A percentile compares a stretch with the other conserved stretches of the same genome.
Evolutionary conservation across 2,113 vertebrate species (phyloP).

Genomic region (Cyanoramphus novaezelandiae): DNA sequence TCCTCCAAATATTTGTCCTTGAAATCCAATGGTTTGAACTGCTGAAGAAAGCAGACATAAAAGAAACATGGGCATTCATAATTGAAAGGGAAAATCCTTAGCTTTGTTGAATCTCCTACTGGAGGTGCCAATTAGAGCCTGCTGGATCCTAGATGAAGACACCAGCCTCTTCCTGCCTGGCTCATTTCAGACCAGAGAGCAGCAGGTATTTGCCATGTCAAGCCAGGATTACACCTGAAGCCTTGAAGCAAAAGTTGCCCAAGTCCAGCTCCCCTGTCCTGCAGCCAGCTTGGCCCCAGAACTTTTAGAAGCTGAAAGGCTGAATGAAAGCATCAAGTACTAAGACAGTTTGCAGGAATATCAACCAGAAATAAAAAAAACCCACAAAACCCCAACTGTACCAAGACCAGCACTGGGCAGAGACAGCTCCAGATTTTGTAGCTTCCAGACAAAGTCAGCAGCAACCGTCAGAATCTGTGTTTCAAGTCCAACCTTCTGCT

Average conservation of each 20-base stretch:
- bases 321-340: conserved; percentile 50
- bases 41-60: background rate
- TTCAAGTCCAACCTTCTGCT: conserved; percentile 92
- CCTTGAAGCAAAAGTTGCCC: background rate
- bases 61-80: conserved; percentile 35
- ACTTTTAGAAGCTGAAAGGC: conserved; percentile 45
- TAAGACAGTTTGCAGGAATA: conserved; percentile 7
- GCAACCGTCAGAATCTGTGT: conserved; percentile 73
- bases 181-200: fast-evolving
- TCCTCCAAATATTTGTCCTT: conserved; percentile 37
- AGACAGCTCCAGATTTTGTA: conserved; percentile 65
- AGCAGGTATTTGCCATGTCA: background rate
- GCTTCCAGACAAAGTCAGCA: conserved; percentile 75
- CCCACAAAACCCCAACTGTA: background rate
- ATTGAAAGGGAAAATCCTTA: conserved; percentile 34
- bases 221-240: background rate
- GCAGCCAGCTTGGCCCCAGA: conserved; percentile 13
- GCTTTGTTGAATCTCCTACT: background rate
- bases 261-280: background rate
- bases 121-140: conserved; percentile 42
- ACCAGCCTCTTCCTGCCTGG: background rate
- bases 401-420: background rate
- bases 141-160: background rate
- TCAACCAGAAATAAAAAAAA: background rate
- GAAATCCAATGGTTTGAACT: background rate